phyloP scores from a whole-genome alignment of 2,797 vertebrate species.

The Petrocephalus sullivani region DNA sequence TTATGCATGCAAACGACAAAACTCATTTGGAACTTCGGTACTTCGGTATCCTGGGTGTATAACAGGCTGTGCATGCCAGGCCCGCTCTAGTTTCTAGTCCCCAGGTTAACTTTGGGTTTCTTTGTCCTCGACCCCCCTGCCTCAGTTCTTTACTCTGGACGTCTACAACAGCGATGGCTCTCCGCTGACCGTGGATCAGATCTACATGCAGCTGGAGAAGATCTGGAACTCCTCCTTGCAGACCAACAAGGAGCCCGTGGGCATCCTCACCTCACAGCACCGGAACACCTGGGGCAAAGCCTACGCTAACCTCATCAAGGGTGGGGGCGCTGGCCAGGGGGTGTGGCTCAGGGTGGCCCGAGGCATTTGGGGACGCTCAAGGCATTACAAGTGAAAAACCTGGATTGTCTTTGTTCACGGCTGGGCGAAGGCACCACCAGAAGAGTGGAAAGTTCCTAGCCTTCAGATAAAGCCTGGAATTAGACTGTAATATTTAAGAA shows the following conservation, averaged over 20 bases:
- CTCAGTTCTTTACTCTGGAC: constrained; percentile 87
- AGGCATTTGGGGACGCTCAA: not conserved
- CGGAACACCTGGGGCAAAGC: constrained; percentile 97
- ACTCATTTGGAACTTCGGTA: no score
- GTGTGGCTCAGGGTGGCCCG: not conserved
- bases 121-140: not conserved
- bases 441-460: not conserved
- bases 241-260: constrained; percentile 93
- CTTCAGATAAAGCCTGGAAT: not conserved
- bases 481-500: not conserved
- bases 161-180: constrained; percentile 90
- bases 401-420: not conserved
- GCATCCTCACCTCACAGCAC: constrained; percentile 93
- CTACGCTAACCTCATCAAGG: constrained; percentile 89
- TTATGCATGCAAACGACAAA: no score
- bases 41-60: no score
- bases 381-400: not conserved
- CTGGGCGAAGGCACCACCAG: not conserved
- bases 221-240: constrained; percentile 97
- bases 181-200: constrained; percentile 80
- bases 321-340: constrained; percentile 47
- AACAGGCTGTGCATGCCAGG: not conserved
- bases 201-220: constrained; percentile 91
- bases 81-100: not conserved
- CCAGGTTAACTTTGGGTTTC: not conserved